Base-by-base conservation (phyloP, 2,797 vertebrate species). In the Pangasius krempfi region DNA sequence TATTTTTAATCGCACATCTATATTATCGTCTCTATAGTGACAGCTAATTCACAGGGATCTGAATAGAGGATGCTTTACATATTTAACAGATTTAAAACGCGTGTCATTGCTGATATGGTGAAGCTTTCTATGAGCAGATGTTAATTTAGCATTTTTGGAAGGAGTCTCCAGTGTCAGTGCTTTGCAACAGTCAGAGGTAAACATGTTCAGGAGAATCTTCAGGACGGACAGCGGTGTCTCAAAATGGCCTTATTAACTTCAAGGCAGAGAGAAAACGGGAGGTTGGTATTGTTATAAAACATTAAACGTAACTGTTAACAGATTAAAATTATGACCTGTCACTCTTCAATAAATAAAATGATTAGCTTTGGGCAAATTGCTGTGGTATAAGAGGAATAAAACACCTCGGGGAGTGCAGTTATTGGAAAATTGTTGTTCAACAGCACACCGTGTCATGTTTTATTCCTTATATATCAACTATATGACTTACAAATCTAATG, bases 381-480 rank as follows among this genome's bases (percentile, higher is more conserved):
- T 84, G 66, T 54, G 83, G 64, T 85, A 72, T 85, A 85, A 85
- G 22, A 56, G 30, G 30, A 85, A 85, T 72, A 54, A 85, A 85
- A 85, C 30, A 72, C 18, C 14, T 50, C 2, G 5, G 8, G 44
- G 25, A n/a, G 16, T 47, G 60, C 27, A 68, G 60, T 50, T 30
- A 66, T 68, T 62, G 5, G 25, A 44, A 62, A 79, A 30, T 14
- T 54, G 5, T 20, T 20, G 50, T 9, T 47, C 27, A 27, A 82
- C 27, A 2, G 27, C n/a, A 68, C 25, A 47, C 44, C 44, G 5
- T 1, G 64, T 54, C 47, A 33, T 70, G 83, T 37, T 70, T 85
- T 70, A 70, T 70, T 84, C 64, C 47, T 33, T 33, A 33, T 5
- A 25, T 14, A 52, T 70, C 47, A 70, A 54, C 64, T 54, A 56